Evolutionary conservation across 2,888 invertebrate species (phyloP), one percentile per base, ranked within the genome.

Genomic region (Xestia xanthographa): DNA sequence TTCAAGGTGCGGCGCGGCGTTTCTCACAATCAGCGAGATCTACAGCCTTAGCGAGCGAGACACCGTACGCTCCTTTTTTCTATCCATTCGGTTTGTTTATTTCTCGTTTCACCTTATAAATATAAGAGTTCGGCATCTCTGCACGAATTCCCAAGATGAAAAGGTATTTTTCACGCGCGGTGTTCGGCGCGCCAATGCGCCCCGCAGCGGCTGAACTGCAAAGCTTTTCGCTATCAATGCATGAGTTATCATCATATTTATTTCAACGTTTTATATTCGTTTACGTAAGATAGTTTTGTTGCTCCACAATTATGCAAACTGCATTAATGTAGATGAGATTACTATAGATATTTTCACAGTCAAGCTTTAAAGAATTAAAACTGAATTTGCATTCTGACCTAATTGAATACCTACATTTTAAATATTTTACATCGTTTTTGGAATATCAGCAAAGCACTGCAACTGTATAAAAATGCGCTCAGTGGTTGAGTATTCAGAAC

Each of bases 131-230:
- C 92, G 94, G 94, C 93, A 94, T 93, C 93, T 93, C 91, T 90
- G 91, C 92, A 92, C 93, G 94, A 95, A 96, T 95, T 95, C 95
- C 95, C 95, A 92, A 95, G 96, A 94, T 95, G 93, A 95, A 95
- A 94, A 92, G 93, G 93, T 94, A 95, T 96, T 95, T 95, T 95
- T 94, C 95, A 94, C 94, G 92, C 92, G 90, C 89, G 90, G 89
- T 91, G 91, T 90, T 88, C 87, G 88, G 85, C 88, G 88, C 89
- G 90, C 90, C 90, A 88, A 85, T 88, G 86, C 90, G 86, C 89
- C 87, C 84, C 87, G 84, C 89, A 81, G 79, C 84, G 80, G 86
- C 89, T 91, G 90, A 93, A 92, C 91, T 91, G 90, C 86, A 89
- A 91, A 91, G 90, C 92, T 92, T 91, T 91, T 86, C 87, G 87